phyloP scores from a whole-genome alignment of 2,113 vertebrate genomes.

The Corynorhinus townsendii region DNA sequence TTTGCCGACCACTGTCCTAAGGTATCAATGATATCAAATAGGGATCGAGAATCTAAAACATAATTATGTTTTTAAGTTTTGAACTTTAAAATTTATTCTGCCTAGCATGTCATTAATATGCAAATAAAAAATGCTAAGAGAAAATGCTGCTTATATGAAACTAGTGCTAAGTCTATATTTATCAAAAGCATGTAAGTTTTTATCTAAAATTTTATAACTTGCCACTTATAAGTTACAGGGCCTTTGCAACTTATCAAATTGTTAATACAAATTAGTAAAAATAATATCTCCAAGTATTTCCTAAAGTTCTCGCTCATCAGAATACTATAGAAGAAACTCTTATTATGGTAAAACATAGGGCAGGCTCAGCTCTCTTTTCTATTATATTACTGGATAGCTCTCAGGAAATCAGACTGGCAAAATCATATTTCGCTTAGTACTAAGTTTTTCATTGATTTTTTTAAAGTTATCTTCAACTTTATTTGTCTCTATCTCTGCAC shows the following conservation, averaged over 20 bases:
- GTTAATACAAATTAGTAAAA: background rate
- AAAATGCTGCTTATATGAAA: background rate
- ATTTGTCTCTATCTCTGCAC: background rate
- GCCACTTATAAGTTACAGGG: background rate
- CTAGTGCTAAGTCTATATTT: background rate
- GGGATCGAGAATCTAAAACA: conserved; percentile 1
- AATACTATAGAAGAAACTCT: background rate
- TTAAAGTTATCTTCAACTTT: background rate
- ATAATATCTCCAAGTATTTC: background rate
- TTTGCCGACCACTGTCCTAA: background rate
- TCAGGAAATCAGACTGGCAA: background rate
- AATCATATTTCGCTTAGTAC: background rate
- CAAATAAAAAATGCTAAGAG: background rate
- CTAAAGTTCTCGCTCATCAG: background rate
- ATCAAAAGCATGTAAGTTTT: background rate
- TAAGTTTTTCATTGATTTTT: background rate
- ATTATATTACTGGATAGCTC: background rate
- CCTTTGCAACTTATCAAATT: background rate
- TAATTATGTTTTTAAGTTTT: background rate
- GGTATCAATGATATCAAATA: background rate
- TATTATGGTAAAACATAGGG: background rate
- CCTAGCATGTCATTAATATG: background rate
- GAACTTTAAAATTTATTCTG: background rate
- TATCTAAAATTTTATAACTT: background rate
- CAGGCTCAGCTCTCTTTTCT: background rate